Percentiles rank a stretch among this genome's conserved stretches.
These are phyloP conservation scores for Amphiduros pacificus DNA, from an alignment of 2,888 invertebrate genomes.

Conservation along the genomic window DNA sequence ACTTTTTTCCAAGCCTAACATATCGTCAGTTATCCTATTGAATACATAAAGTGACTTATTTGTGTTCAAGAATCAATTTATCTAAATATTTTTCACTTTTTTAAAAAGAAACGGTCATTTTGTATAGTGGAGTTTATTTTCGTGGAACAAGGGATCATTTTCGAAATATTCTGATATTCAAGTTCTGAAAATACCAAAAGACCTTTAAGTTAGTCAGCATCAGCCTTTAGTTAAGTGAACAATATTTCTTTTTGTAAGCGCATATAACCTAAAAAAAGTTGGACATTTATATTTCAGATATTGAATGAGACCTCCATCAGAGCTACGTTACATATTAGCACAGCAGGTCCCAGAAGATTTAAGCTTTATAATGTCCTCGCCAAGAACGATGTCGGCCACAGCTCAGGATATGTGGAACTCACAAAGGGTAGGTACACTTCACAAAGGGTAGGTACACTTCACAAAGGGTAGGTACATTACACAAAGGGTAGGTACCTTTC, in stretches of 20 bases:
- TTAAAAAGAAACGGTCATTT: neutral
- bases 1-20: too few species aligned
- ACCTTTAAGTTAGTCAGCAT: too few species aligned
- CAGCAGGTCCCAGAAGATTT: constrained; percentile 3
- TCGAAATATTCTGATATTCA: too few species aligned
- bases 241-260: too few species aligned
- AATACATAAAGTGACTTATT: too few species aligned
- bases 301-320: neutral
- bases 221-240: too few species aligned
- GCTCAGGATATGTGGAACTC: neutral
- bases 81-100: neutral
- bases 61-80: neutral
- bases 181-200: too few species aligned
- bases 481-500: too few species aligned
- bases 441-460: too few species aligned
- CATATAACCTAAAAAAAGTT: too few species aligned
- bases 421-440: neutral
- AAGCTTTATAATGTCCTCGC: constrained; percentile 2
- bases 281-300: constrained; percentile 14
- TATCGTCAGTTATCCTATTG: too few species aligned
- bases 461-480: too few species aligned
- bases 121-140: neutral
- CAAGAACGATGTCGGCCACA: constrained; percentile 7
- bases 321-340: constrained; percentile 14
- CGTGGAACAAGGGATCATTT: neutral